phyloP scores from a whole-genome alignment of 2,888 invertebrate genomes.

The Orthosia gracilis region DNA sequence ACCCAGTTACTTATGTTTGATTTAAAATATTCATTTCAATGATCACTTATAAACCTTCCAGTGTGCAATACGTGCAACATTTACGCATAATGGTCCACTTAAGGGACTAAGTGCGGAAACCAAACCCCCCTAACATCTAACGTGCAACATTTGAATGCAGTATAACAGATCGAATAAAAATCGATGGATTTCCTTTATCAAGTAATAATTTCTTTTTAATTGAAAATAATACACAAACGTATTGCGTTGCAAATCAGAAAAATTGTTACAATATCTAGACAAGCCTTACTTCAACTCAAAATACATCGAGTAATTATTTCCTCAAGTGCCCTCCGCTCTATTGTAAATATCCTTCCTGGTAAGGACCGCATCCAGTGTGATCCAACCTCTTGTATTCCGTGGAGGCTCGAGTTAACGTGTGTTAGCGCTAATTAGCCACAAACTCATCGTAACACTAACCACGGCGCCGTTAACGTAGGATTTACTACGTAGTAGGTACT shows the following conservation, averaged over 20 bases:
- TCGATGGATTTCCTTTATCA: background rate
- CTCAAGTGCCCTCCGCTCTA: background rate
- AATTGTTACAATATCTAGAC: background rate
- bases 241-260: background rate
- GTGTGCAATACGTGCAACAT: too few species aligned
- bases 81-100: too few species aligned
- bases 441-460: slow-evolving; percentile 53
- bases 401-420: slow-evolving; percentile 37
- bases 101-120: too few species aligned
- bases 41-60: too few species aligned
- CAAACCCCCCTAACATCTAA: too few species aligned
- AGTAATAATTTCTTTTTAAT: background rate
- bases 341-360: background rate
- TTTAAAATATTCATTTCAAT: too few species aligned
- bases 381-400: slow-evolving; percentile 15
- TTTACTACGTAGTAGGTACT: slow-evolving; percentile 36
- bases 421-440: slow-evolving; percentile 58
- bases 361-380: slow-evolving; percentile 43
- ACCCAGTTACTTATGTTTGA: too few species aligned
- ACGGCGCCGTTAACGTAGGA: slow-evolving; percentile 27
- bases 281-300: background rate
- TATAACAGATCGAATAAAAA: background rate
- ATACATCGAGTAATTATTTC: background rate
- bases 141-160: background rate
- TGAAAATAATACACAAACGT: too few species aligned